Evolutionary conservation across 2,888 invertebrate species (phyloP), one percentile per base, ranked within the genome.

Genomic region (Troides aeacus): DNA sequence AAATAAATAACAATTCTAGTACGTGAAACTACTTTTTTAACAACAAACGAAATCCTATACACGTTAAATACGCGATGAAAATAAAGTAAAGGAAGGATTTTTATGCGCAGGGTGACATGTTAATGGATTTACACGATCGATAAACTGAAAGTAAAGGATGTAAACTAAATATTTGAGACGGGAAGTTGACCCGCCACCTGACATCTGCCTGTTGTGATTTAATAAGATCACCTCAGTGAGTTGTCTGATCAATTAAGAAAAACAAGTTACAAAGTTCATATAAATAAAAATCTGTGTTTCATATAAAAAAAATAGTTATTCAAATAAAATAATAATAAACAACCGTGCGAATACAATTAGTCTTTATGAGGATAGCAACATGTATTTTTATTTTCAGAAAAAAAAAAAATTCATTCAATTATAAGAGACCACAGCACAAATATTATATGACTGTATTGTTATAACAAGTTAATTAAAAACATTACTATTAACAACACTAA

Each of bases 161-260:
- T 66, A 69, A 21, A 69, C 62, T 21, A 58, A 66, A 69, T 69
- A 69, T 69, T 69, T 42, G 42, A 42, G 58, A 56, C 69, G 46
- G 69, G 65, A 69, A 66, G 62, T 62, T 42, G 46, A 69, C 65
- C 61, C 56, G 64, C 61, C 58, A 62, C 42, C 57, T 50, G 58
- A 62, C 69, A 53, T 69, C 65, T 62, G 69, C 24, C 57, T 39
- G 24, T 15, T 24, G 23, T 50, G 50, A 66, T 30, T 53, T 12
- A 42, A 8, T 50, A 17, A 17, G 18, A 50, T 50, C 5, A 50
- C 50, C 50, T 18, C 39, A 39, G 39, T 39, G 10, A 39, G 39
- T 50, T 50, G 50, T 15, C 17, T 1, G 50, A 50, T 17, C 18
- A 50, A 50, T 50, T 50, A 50, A 50, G 50, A 18, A 50, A 18